phyloP scores from a whole-genome alignment of 2,888 invertebrate species.

The Leptopterna dolabrata region DNA sequence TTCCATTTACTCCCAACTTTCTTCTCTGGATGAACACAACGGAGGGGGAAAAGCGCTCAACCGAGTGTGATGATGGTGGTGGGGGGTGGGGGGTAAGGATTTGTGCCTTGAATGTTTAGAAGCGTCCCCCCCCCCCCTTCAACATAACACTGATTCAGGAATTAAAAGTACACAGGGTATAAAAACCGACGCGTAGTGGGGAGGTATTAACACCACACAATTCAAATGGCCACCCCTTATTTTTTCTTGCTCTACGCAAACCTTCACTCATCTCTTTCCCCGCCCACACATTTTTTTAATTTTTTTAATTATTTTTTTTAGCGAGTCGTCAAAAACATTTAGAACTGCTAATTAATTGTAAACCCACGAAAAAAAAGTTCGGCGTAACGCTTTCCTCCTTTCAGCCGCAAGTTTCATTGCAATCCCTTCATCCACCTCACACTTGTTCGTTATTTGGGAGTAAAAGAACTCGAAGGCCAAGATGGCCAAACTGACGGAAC shows the following conservation, averaged over 20 bases:
- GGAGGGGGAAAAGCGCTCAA: neutral
- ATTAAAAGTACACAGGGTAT: neutral
- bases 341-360: neutral
- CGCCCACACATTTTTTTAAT: neutral
- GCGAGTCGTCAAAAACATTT: neutral
- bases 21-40: neutral
- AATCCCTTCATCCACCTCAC: neutral
- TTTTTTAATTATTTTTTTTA: neutral
- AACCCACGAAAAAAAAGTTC: neutral
- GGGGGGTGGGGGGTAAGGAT: neutral
- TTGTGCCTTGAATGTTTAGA: conserved; percentile 28
- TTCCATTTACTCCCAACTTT: neutral
- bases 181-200: neutral
- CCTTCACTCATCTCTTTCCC: conserved; percentile 5
- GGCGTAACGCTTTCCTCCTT: neutral
- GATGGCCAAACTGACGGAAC: too few species aligned
- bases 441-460: neutral
- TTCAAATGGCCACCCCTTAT: neutral
- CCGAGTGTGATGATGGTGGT: too few species aligned
- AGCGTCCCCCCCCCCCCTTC: neutral
- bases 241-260: neutral
- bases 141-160: neutral
- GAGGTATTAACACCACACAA: conserved; percentile 21
- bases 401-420: neutral
- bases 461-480: neutral